phyloP scores from a whole-genome alignment of 2,888 invertebrate species.

The Trichacis sp. region DNA sequence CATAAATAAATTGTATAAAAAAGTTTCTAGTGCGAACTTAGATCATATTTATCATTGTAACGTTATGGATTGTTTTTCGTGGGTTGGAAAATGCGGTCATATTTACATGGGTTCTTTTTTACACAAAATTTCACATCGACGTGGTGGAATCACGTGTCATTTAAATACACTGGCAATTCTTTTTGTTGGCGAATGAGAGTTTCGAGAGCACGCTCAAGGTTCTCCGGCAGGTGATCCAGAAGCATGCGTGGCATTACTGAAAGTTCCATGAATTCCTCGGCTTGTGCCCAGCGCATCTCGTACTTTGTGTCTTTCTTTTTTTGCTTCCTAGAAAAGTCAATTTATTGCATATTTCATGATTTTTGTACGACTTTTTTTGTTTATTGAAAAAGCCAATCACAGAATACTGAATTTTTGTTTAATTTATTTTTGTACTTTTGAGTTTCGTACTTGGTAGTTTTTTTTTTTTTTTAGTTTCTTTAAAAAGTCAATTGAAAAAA shows the following conservation, averaged over 20 bases:
- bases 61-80: background rate
- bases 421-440: no score
- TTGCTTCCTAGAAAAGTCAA: no score
- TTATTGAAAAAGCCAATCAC: no score
- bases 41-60: no score
- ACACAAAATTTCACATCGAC: background rate
- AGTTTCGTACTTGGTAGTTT: no score
- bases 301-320: constrained; percentile 72
- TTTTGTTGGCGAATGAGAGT: constrained; percentile 72
- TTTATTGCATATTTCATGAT: no score
- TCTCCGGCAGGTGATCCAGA: constrained; percentile 87
- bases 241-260: constrained; percentile 89
- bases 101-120: background rate
- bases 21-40: background rate
- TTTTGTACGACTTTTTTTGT: no score
- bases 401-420: no score
- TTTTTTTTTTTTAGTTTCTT: no score
- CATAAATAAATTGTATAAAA: constrained; percentile 47
- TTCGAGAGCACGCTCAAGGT: constrained; percentile 78
- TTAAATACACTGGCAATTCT: constrained; percentile 52
- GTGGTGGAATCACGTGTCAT: constrained; percentile 23
- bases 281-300: constrained; percentile 84
- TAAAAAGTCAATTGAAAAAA: no score
- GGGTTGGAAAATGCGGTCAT: background rate
- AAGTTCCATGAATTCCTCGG: constrained; percentile 85